Evolutionary conservation across 23 tunicate species (phyloP), one percentile per base, ranked within the genome.

Genomic region (Halocynthia roretzi): DNA sequence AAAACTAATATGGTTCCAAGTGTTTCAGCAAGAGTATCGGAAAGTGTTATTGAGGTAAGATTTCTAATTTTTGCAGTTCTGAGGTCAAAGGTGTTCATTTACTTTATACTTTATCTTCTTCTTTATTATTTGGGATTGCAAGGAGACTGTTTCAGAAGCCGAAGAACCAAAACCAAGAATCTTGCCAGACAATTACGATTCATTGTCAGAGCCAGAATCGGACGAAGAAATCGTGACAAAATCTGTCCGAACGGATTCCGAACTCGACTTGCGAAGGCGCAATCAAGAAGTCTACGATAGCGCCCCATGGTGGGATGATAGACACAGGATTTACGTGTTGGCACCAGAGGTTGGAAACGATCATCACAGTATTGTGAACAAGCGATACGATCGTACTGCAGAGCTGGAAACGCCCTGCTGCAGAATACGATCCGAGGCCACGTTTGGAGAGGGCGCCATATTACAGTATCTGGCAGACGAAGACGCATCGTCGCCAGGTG

Each of bases 281-380:
- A 77, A 86, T 8, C 74, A 60, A 19, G 14, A 62, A 6, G 64
- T 90, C 19, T 90, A 90, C 75, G 71, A 81, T n/a, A 62, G 62
- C 11, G 86, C 90, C n/a, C 97, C 97, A 7, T 71, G 71, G 71
- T 90, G 97, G 97, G 74, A 81, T 54, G 97, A 90, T 68, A 31
- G 72, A 2, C 62, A 64, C 51, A 55, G 80, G n/a, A 81, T 90
- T 21, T 90, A 84, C 82, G 82, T 83, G 31, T 84, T 82, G 52
- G 76, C 86, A 48, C 80, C 84, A 5, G 74, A 85, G 6, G 97
- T 83, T 6, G 97, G 87, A 9, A 63, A 62, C 49, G 83, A 90
- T 48, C 97, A 90, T 51, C 83, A 81, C 61, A 11, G 31, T n/a
- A 49, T 49, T 5, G 64, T 90, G 22, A 70, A 76, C 31, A 56